These are phyloP conservation scores for Ectemnius lituratus DNA, from an alignment of 2,888 invertebrate genomes.

Conservation along the genomic window DNA sequence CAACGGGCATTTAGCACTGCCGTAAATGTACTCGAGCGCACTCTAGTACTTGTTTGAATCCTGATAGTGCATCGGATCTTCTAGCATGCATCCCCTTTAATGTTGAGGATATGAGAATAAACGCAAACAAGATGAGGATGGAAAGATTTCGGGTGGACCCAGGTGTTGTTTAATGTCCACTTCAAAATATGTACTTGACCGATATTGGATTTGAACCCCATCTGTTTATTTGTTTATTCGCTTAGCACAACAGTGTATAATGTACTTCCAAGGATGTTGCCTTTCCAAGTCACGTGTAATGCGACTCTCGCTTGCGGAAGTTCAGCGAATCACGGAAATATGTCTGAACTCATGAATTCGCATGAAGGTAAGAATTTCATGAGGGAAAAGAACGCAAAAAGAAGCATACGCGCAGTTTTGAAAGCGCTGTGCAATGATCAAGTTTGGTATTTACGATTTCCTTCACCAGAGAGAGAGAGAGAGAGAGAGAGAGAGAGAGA, in stretches of 20 bases:
- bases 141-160: no score
- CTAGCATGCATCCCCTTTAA: background rate
- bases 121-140: no score
- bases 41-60: no score
- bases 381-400: background rate
- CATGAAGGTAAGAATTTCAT: no score
- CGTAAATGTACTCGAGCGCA: no score
- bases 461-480: no score
- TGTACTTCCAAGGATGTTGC: background rate
- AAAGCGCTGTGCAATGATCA: conserved; percentile 2
- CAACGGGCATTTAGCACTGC: no score
- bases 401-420: background rate
- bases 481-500: no score
- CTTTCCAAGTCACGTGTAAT: conserved; percentile 11
- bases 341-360: background rate
- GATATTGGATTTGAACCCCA: conserved; percentile 6
- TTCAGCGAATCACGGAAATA: background rate
- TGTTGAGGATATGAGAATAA: no score
- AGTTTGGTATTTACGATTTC: background rate
- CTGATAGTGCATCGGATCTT: background rate
- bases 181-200: conserved; percentile 20
- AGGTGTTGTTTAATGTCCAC: background rate
- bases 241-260: conserved; percentile 3
- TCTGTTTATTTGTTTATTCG: conserved; percentile 7
- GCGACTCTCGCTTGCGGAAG: no score